A percentile compares a stretch with the other conserved stretches of the same genome.
Evolutionary conservation across 2,888 invertebrate genomes (phyloP).

Genomic region (Parascotia fuliginaria): DNA sequence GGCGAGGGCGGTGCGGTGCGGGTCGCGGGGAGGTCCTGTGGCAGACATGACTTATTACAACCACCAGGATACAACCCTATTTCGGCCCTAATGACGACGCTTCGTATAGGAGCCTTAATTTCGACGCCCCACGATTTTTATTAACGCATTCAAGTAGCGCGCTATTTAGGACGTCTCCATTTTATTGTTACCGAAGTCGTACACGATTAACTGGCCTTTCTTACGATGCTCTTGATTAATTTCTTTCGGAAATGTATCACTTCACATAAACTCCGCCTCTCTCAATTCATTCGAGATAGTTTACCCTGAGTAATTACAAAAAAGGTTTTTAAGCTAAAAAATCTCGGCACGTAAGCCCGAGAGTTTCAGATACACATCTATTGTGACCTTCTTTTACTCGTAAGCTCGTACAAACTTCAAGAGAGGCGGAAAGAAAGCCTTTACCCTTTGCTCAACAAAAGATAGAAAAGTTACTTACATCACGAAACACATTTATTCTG

Average conservation of each 20-base stretch:
- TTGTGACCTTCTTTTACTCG: constrained; percentile 51
- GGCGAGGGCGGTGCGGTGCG: constrained; percentile 43
- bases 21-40: constrained; percentile 68
- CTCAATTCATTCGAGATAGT: constrained; percentile 19
- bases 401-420: constrained; percentile 53
- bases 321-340: constrained; percentile 24
- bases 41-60: constrained; percentile 84
- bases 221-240: constrained; percentile 39
- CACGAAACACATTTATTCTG: constrained; percentile 46
- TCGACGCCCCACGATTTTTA: constrained; percentile 83
- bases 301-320: constrained; percentile 31
- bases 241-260: constrained; percentile 27
- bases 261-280: constrained; percentile 4
- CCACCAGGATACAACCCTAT: constrained; percentile 84
- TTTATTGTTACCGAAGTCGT: constrained; percentile 49
- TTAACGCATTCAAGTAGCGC: constrained; percentile 79
- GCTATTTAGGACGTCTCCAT: constrained; percentile 68
- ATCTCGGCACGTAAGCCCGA: constrained; percentile 23
- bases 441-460: constrained; percentile 52
- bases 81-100: constrained; percentile 82
- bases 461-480: constrained; percentile 56
- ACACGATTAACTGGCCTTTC: constrained; percentile 37
- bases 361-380: constrained; percentile 56
- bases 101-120: constrained; percentile 81
- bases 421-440: constrained; percentile 48